phyloP scores from a whole-genome alignment of 1,140 invertebrate genomes.

The Gerris buenoi region DNA sequence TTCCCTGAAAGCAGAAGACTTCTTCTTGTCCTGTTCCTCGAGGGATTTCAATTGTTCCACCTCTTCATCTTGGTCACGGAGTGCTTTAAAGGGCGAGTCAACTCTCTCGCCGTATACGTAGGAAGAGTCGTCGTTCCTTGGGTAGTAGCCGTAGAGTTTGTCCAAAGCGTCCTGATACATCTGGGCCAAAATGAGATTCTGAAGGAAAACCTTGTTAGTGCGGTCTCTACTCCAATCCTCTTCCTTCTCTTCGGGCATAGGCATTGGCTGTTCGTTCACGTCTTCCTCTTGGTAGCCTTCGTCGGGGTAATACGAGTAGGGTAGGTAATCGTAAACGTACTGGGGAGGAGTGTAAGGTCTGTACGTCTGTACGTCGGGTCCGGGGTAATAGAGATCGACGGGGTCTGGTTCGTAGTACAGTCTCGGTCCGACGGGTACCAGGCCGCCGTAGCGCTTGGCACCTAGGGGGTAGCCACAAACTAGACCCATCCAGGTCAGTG shows the following conservation, averaged over 20 bases:
- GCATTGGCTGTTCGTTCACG: neutral
- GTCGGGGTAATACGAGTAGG: neutral
- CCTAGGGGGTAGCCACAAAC: neutral
- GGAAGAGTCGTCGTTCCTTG: neutral
- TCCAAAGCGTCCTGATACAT: slow-evolving; percentile 2
- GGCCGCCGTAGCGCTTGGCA: neutral
- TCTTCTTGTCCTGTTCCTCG: neutral
- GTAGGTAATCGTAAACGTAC: neutral
- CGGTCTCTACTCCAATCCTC: neutral
- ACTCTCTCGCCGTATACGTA: neutral
- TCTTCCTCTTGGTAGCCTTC: neutral
- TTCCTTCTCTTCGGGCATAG: neutral
- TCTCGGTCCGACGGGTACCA: neutral
- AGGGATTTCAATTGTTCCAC: neutral
- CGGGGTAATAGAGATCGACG: neutral
- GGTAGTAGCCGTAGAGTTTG: neutral
- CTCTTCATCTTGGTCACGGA: neutral
- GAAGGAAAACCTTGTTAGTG: neutral
- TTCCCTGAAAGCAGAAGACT: neutral
- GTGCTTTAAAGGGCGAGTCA: neutral
- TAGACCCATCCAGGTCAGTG: neutral
- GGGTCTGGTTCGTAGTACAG: neutral
- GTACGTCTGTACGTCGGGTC: neutral
- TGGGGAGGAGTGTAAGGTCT: neutral
- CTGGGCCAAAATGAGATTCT: slow-evolving; percentile 1